Evolutionary conservation across 2,797 vertebrate genomes (phyloP).

Genomic region (Scleropages formosus): DNA sequence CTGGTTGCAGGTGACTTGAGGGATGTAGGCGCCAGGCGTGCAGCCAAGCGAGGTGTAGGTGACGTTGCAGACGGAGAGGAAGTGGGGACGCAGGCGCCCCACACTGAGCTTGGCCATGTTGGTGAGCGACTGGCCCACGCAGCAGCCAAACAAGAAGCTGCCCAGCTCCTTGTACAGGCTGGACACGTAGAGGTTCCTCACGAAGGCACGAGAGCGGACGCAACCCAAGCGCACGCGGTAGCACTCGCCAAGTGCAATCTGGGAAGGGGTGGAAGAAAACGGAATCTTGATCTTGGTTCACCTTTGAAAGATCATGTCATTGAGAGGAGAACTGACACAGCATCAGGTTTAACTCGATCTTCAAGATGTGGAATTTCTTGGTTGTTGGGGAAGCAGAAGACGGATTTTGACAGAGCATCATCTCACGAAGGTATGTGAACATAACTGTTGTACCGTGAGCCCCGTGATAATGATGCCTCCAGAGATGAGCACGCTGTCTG

Average conservation of each 20-base stretch:
- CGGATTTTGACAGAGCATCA: no score
- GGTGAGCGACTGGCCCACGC: conserved; percentile 72
- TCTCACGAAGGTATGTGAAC: no score
- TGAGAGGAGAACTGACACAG: no score
- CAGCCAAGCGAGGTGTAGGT: conserved; percentile 65
- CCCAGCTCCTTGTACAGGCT: conserved; percentile 75
- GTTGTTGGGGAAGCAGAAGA: no score
- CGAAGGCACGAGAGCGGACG: conserved; percentile 58
- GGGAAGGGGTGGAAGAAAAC: conserved; percentile 16
- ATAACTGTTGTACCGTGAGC: conserved; percentile 61
- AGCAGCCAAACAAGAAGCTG: conserved; percentile 73
- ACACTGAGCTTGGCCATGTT: conserved; percentile 76
- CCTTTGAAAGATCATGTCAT: no score
- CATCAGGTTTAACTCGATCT: no score
- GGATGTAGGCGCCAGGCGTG: conserved; percentile 54
- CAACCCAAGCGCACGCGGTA: conserved; percentile 59
- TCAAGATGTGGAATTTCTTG: no score
- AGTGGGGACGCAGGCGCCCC: conserved; percentile 72
- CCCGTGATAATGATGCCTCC: conserved; percentile 71
- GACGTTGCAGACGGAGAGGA: conserved; percentile 71
- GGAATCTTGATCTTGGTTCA: conserved; percentile 16
- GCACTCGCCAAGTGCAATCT: conserved; percentile 74
- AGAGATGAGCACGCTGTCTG: conserved; percentile 65
- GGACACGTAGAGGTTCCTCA: conserved; percentile 63
- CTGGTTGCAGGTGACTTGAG: conserved; percentile 54